These are phyloP conservation scores for Phalacrocorax aristotelis DNA, from an alignment of 2,113 vertebrate species.

Conservation along the genomic window DNA sequence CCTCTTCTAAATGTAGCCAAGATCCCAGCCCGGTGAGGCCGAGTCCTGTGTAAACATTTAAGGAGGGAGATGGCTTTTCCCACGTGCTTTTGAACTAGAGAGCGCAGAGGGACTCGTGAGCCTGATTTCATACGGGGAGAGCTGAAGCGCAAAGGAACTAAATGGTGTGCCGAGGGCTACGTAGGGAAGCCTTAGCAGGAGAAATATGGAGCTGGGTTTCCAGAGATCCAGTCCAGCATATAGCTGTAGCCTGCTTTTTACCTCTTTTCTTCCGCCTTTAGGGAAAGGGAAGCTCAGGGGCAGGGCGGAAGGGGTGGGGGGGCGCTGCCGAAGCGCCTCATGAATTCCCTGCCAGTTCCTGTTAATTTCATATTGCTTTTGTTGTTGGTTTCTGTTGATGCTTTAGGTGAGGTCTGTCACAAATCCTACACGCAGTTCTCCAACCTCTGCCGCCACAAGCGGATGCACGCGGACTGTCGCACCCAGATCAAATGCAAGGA, in stretches of 20 bases:
- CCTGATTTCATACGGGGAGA: too few relatives aligned
- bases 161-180: fast-evolving
- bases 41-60: fast-evolving
- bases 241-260: background rate
- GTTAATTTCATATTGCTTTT: slow-evolving; percentile 66
- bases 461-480: slow-evolving; percentile 99
- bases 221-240: fast-evolving
- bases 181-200: background rate
- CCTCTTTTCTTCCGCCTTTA: fast-evolving
- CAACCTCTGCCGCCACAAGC: slow-evolving; percentile 99
- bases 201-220: fast-evolving
- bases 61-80: background rate
- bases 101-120: fast-evolving
- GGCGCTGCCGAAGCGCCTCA: fast-evolving
- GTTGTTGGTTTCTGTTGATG: slow-evolving; percentile 68
- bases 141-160: too few relatives aligned
- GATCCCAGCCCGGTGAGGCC: fast-evolving
- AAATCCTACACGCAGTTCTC: slow-evolving; percentile 99
- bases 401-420: slow-evolving; percentile 99
- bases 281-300: too few relatives aligned
- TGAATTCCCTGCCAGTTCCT: background rate
- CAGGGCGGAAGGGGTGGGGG: fast-evolving
- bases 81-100: fast-evolving
- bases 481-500: slow-evolving; percentile 99
- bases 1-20: background rate